Base-by-base conservation (phyloP, 2,888 invertebrate species). In the Pheosia gnoma region DNA sequence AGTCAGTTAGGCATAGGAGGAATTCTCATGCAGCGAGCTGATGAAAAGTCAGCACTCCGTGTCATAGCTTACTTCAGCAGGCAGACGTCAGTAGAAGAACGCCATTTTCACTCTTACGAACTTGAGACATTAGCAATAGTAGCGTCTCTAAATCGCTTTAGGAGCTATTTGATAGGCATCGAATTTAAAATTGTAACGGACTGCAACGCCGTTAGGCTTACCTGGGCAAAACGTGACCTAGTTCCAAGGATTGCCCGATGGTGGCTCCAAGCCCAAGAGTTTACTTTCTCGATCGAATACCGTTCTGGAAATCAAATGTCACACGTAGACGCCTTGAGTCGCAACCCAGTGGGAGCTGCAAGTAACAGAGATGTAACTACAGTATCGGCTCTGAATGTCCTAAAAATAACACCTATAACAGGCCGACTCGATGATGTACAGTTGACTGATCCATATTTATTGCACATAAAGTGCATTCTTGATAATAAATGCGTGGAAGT, bases 241-340 rank as follows among this genome's bases (percentile, higher is more conserved):
- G 37, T 75, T 0, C 72, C 75, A 0, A 58, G 79, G 6, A 71
- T 77, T 0, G 74, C 75, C 0, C 63, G 75, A 0, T 78, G 75
- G 78, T 77, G 76, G 77, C 60, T 75, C 0, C 75, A 66, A 57
- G 43, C 77, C 51, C 78, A 78, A 59, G 76, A 75, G 56, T 78
- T 70, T 49, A 10, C 63, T 3, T 80, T 79, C 56, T 43, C 59
- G 0, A 45, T 77, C 1, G 62, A 69, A 10, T 78, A 79, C 52
- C 58, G 73, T 38, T 74, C 73, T 25, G 77, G 77, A 1, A 25
- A 47, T 7, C n/a, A 61, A 7, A 63, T 80, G 60, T 58, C 62
- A 3, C 77, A 77, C 38, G 75, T 72, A 0, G 73, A 75, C 61
- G 71, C 52, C 58, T 53, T 75, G 4, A 74, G 72, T 37, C 62